These are phyloP conservation scores for Eumacrocentrus americanus DNA, from an alignment of 2,888 invertebrate species.

Conservation along the genomic window DNA sequence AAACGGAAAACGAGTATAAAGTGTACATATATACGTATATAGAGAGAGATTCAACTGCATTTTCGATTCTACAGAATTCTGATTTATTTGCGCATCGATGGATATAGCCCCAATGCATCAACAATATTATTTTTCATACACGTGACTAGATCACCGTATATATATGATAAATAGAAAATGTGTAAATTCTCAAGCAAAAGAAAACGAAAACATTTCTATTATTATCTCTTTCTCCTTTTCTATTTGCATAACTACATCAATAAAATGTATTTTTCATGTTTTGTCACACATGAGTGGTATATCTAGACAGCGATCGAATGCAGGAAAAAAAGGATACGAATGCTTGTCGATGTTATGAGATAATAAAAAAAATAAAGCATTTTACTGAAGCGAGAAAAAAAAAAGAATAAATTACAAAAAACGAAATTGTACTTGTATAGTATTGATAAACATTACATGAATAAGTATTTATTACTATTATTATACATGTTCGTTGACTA, in stretches of 20 bases:
- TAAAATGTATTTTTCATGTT: not conserved
- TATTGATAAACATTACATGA: slow-evolving; percentile 41
- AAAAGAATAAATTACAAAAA: slow-evolving; percentile 28
- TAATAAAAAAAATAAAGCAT: slow-evolving; percentile 36
- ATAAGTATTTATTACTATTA: slow-evolving; percentile 46
- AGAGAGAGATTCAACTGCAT: not conserved
- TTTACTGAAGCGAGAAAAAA: slow-evolving; percentile 25
- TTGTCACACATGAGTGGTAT: not conserved
- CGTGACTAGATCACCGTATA: too few relatives aligned
- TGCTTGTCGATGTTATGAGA: slow-evolving; percentile 38
- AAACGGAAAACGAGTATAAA: not conserved
- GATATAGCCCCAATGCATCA: slow-evolving; percentile 16
- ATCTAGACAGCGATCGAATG: not conserved
- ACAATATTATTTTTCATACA: slow-evolving; percentile 4
- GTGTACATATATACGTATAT: not conserved
- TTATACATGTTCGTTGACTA: slow-evolving; percentile 54
- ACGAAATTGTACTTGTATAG: slow-evolving; percentile 43
- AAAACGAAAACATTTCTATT: too few relatives aligned
- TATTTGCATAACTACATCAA: too few relatives aligned
- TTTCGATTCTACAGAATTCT: slow-evolving; percentile 8
- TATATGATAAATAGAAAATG: too few relatives aligned
- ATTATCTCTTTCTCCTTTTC: too few relatives aligned
- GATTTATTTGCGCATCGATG: slow-evolving; percentile 26
- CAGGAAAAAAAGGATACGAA: slow-evolving; percentile 15
- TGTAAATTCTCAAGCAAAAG: too few relatives aligned